Evolutionary conservation across 2,113 vertebrate species (phyloP).

Genomic region (Manacus vitellinus): DNA sequence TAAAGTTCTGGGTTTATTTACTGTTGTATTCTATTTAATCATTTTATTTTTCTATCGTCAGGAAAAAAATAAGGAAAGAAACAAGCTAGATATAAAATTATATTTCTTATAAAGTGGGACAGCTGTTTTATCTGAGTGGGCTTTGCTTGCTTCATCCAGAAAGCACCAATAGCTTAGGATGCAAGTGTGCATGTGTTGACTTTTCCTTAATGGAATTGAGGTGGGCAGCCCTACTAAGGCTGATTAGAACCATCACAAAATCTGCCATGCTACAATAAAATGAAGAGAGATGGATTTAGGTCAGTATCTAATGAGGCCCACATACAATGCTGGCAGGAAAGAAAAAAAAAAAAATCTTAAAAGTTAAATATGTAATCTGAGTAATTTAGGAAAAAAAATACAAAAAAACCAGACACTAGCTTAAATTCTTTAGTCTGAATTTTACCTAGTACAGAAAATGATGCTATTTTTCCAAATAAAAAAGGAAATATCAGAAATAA

Average conservation of each 20-base stretch:
- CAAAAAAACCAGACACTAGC: accelerated
- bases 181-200: not conserved
- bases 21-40: not conserved
- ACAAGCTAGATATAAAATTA: not conserved
- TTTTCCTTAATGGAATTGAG: not conserved
- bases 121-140: not conserved
- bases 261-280: constrained; percentile 1
- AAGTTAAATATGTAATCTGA: not conserved
- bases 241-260: constrained; percentile 42
- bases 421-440: not conserved
- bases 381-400: not conserved
- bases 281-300: constrained; percentile 42
- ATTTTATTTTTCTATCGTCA: not conserved
- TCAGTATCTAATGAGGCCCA: constrained; percentile 13
- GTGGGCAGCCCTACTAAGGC: constrained; percentile 18
- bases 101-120: not conserved
- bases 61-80: not conserved
- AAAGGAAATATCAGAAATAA: not conserved
- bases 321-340: not conserved
- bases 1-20: not conserved
- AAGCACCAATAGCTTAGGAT: not conserved
- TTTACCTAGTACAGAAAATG: not conserved
- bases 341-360: not conserved
- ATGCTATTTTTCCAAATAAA: not conserved
- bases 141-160: not conserved